Evolutionary conservation across 2,888 invertebrate genomes (phyloP).

Genomic region (Cataglyphis albicans): DNA sequence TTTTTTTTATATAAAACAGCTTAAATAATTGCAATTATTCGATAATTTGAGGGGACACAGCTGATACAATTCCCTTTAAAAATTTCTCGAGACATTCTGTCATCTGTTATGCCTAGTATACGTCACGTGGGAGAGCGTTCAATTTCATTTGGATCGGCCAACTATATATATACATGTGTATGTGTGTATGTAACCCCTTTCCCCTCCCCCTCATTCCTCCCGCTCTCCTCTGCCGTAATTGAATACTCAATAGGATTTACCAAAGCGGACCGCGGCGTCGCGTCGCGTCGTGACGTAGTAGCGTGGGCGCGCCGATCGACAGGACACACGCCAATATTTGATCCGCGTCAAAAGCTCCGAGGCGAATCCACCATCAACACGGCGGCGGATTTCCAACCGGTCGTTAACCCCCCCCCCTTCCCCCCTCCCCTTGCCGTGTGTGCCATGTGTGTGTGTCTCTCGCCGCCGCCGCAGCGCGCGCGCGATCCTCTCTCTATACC

Average conservation of each 20-base stretch:
- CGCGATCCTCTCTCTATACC: conserved; percentile 52
- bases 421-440: too few species aligned
- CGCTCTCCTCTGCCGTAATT: conserved; percentile 66
- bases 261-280: conserved; percentile 71
- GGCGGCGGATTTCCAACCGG: conserved; percentile 69
- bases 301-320: conserved; percentile 69
- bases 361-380: conserved; percentile 65
- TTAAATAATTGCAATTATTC: neutral
- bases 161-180: conserved; percentile 4
- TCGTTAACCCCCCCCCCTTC: conserved; percentile 69
- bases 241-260: conserved; percentile 79
- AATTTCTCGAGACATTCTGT: conserved; percentile 6
- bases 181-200: conserved; percentile 23
- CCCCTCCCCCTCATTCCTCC: conserved; percentile 33
- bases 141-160: conserved; percentile 66
- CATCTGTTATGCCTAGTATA: conserved; percentile 30
- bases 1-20: neutral
- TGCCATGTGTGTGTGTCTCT: neutral
- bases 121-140: conserved; percentile 61
- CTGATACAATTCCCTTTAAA: neutral
- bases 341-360: conserved; percentile 77
- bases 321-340: conserved; percentile 78
- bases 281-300: conserved; percentile 15
- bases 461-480: conserved; percentile 34
- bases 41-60: neutral